A percentile compares a stretch with the other conserved stretches of the same genome.
These are phyloP conservation scores for Melierax canorus DNA, from an alignment of 2,113 vertebrate genomes.

Conservation along the genomic window DNA sequence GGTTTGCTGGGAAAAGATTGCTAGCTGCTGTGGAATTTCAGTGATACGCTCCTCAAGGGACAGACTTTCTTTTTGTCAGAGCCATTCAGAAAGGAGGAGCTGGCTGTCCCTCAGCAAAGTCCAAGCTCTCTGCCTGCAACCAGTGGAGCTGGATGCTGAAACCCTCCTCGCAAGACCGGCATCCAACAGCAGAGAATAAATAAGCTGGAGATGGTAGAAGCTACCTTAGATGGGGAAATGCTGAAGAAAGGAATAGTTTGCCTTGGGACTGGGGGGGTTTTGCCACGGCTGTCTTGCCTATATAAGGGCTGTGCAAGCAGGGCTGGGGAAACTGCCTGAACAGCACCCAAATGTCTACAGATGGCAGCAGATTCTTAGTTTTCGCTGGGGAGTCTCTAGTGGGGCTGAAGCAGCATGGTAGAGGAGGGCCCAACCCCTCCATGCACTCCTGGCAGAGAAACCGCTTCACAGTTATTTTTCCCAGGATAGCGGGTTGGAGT, in stretches of 20 bases:
- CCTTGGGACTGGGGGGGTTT: not conserved
- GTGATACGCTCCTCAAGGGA: not conserved
- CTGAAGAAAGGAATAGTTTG: not conserved
- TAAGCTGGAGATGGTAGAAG: not conserved
- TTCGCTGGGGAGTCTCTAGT: not conserved
- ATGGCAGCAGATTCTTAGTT: slow-evolving; percentile 57
- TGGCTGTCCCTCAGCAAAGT: not conserved
- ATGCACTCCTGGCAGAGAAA: not conserved
- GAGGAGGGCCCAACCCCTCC: not conserved
- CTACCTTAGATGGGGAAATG: slow-evolving; percentile 21
- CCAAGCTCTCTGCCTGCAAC: not conserved
- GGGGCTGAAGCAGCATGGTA: not conserved
- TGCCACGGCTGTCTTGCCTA: not conserved
- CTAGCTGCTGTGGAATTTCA: not conserved
- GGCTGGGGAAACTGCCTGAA: not conserved
- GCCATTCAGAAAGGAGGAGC: not conserved
- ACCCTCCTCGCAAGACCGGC: accelerated
- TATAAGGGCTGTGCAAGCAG: not conserved
- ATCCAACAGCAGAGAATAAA: not conserved
- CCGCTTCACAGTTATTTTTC: not conserved
- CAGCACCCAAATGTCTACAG: slow-evolving; percentile 31
- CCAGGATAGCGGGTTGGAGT: not conserved
- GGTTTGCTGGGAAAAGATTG: not conserved
- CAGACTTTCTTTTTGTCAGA: not conserved
- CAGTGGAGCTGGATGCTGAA: not conserved